Conservation (phyloP, 2,797 vertebrate genomes). For the Acropternis orthonyx region DNA sequence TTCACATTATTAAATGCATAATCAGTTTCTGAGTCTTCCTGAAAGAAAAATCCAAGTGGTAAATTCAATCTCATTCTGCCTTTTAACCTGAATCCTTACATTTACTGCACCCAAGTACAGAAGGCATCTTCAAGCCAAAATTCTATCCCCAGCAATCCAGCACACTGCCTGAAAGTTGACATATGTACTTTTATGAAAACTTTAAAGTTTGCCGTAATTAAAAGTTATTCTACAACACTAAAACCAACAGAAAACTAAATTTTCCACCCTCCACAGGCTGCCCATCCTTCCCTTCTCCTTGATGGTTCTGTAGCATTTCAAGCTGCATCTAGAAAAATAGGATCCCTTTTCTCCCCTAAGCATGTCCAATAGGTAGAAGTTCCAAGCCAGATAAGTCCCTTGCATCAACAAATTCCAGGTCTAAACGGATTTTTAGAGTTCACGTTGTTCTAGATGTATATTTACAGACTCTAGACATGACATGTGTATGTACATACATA, state of each 20-base stretch:
- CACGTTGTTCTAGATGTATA: neutral
- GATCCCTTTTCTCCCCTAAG: neutral
- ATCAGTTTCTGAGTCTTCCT: neutral
- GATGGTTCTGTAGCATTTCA: neutral
- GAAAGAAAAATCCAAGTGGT: neutral
- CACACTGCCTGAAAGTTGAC: neutral
- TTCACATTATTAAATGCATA: slow-evolving; percentile 33
- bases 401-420: neutral
- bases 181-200: neutral
- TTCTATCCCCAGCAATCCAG: neutral
- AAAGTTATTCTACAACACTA: neutral
- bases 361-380: neutral
- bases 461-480: neutral
- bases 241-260: neutral
- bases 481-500: accelerated
- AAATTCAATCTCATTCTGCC: neutral
- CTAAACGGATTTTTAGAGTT: neutral
- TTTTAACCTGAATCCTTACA: neutral
- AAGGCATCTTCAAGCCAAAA: neutral
- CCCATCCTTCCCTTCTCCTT: neutral
- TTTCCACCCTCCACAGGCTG: neutral
- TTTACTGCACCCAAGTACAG: neutral
- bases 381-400: neutral
- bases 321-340: neutral
- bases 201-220: neutral